Percentiles rank a stretch among this genome's conserved stretches.
Evolutionary conservation across 2,113 vertebrate species (phyloP).

Genomic region (Ivindomyrus marchei): DNA sequence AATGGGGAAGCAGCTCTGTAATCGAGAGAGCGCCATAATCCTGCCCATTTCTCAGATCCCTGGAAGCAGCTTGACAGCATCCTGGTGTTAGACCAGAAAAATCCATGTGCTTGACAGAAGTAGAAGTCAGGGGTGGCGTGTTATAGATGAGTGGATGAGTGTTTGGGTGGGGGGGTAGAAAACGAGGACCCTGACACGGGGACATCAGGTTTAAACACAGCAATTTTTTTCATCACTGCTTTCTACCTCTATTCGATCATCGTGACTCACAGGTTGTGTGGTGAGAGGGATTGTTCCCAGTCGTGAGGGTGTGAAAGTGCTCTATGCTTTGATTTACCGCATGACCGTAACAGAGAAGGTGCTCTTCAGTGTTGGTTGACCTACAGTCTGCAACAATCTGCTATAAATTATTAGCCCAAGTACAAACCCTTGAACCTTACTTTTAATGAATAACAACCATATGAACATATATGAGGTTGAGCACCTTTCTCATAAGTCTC

Average conservation of each 20-base stretch:
- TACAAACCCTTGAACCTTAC: neutral
- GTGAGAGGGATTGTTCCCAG: neutral
- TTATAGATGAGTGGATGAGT: neutral
- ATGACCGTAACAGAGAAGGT: neutral
- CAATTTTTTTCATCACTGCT: neutral
- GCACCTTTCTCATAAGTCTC: neutral
- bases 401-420: neutral
- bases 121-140: neutral
- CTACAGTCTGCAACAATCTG: neutral
- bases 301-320: neutral
- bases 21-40: neutral
- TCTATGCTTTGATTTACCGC: neutral
- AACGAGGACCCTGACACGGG: neutral
- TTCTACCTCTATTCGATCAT: neutral
- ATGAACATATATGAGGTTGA: neutral
- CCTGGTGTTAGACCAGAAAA: neutral
- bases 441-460: neutral
- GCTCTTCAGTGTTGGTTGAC: slow-evolving; percentile 3
- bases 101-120: neutral
- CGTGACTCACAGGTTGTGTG: neutral
- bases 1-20: neutral
- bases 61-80: neutral
- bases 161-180: neutral
- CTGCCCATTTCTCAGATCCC: neutral
- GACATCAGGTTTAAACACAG: neutral